Evolutionary conservation across 2,888 invertebrate genomes (phyloP).

Genomic region (Lithophane ornitopus): DNA sequence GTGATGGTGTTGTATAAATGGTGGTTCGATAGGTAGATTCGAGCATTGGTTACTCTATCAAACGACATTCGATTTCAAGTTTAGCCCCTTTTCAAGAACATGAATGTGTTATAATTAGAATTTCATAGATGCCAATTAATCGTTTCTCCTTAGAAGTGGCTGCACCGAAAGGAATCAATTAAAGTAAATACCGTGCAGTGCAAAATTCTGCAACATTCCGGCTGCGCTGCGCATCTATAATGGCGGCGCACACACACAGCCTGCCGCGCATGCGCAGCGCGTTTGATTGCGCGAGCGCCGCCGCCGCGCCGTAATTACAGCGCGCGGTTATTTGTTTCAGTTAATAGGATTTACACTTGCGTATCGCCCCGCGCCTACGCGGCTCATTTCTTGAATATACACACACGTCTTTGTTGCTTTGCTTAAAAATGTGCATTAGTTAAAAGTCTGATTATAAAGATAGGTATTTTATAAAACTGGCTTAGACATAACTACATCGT

Average conservation of each 20-base stretch:
- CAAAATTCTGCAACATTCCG: neutral
- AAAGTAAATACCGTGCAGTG: neutral
- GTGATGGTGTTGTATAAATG: too few relatives aligned
- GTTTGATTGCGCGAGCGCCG: neutral
- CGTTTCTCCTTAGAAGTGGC: neutral
- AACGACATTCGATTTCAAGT: neutral
- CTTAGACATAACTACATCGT: neutral
- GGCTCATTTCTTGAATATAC: neutral
- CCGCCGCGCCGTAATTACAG: conserved; percentile 8
- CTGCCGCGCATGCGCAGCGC: conserved; percentile 4
- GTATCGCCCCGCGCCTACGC: neutral
- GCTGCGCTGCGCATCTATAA: neutral
- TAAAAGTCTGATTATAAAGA: neutral
- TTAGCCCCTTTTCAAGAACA: too few relatives aligned
- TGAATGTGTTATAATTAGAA: neutral
- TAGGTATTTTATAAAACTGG: neutral
- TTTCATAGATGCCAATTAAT: neutral
- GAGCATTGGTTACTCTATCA: neutral
- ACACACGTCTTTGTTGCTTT: neutral
- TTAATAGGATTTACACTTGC: conserved; percentile 26
- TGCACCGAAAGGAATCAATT: neutral
- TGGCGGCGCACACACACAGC: neutral
- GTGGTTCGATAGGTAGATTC: too few relatives aligned
- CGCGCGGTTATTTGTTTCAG: conserved; percentile 39
- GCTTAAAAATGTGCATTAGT: neutral